Evolutionary conservation across 2,888 invertebrate species (phyloP), one percentile per base, ranked within the genome.

Genomic region (Ichneumoninae sp.): DNA sequence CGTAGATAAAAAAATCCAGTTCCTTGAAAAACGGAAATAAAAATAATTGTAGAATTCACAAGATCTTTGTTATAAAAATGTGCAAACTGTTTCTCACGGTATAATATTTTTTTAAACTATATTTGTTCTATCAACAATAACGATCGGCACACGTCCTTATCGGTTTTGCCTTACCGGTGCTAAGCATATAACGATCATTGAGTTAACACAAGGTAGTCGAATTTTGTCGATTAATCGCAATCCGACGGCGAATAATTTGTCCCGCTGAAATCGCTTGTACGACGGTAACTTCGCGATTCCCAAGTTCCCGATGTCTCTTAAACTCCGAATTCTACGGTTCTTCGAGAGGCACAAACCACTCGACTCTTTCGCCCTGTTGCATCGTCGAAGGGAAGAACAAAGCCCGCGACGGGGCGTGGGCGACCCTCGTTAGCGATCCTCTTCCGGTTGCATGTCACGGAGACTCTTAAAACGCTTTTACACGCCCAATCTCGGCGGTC

Each of bases 371-470:
- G 22, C 50, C 44, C 33, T n/a, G 63, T 75, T 75, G 50, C 50
- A 75, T 33, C 65, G 50, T 65, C 50, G 75, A 40, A 66, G 16
- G 71, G 60, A 76, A 54, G 78, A 79, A 75, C 81, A 77, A 77
- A 81, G 77, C 66, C 50, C 30, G 22, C 26, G 36, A 68, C 77
- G 74, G 57, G 75, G 81, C 82, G 85, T 85, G 85, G 85, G 85
- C 79, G 85, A 81, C 68, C 75, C 82, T 85, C 85, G 82, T 85
- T 85, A 85, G 85, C 82, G 82, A 82, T 79, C 75, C 85, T 76
- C 79, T 85, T 85, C 82, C 85, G 85, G 82, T 85, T 85, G 85
- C 82, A 68, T 70, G 81, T 85, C 85, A 85, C 85, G 85, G 60
- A 82, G 74, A 60, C 85, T 85, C 82, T 85, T 85, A 82, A 82